A percentile compares a stretch with the other conserved stretches of the same genome.
These are phyloP conservation scores for Lymantria dispar DNA, from an alignment of 2,888 invertebrate genomes.

Conservation along the genomic window DNA sequence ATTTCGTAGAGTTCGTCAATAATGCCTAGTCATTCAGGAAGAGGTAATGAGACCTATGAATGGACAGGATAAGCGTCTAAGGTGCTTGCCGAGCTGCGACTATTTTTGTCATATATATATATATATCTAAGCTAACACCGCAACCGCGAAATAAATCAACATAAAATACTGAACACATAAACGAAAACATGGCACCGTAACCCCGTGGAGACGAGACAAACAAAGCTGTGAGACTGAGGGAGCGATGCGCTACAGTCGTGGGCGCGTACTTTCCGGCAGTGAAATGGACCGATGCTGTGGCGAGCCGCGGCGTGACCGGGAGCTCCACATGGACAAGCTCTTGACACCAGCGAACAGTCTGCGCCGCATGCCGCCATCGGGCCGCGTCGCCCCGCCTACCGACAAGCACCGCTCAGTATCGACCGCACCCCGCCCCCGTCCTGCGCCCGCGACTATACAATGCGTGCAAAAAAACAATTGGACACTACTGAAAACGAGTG, in stretches of 20 bases:
- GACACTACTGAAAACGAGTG: constrained; percentile 79
- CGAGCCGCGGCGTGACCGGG: constrained; percentile 85
- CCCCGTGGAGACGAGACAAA: constrained; percentile 70
- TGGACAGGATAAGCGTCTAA: constrained; percentile 70
- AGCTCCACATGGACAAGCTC: constrained; percentile 89
- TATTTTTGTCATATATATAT: constrained; percentile 61
- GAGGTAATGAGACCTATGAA: constrained; percentile 52
- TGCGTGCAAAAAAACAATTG: constrained; percentile 75
- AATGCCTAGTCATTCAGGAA: constrained; percentile 37
- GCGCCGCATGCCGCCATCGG: constrained; percentile 86
- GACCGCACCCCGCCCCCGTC: constrained; percentile 69
- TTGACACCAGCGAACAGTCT: constrained; percentile 91
- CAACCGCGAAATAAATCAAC: constrained; percentile 66
- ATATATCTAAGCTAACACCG: constrained; percentile 67
- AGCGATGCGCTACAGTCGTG: constrained; percentile 71
- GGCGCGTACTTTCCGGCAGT: constrained; percentile 91
- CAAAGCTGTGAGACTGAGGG: constrained; percentile 74
- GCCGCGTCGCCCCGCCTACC: constrained; percentile 77
- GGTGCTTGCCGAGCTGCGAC: constrained; percentile 69
- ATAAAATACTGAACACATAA: constrained; percentile 68
- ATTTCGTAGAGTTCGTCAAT: constrained; percentile 32
- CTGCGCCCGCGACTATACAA: constrained; percentile 72
- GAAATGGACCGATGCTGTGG: constrained; percentile 92
- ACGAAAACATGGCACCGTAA: constrained; percentile 70
- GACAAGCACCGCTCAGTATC: constrained; percentile 75